phyloP scores from a whole-genome alignment of 2,888 invertebrate genomes.

The Theodoxus fluviatilis region DNA sequence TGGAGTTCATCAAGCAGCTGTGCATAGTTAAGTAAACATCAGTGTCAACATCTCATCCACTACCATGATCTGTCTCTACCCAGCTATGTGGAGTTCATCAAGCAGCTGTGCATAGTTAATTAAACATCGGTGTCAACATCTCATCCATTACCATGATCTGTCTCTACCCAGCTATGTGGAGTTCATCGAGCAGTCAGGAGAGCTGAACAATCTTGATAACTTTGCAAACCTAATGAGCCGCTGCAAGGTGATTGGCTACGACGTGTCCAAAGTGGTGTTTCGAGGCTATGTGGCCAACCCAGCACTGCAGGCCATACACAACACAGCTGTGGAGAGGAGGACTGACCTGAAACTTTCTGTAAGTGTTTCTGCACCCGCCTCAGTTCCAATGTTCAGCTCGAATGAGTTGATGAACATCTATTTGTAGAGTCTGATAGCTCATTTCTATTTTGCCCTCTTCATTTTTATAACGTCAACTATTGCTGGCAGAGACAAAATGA shows the following conservation, averaged over 20 bases:
- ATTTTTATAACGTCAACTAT: neutral
- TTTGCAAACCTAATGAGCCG: constrained; percentile 55
- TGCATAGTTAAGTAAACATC: too few relatives aligned
- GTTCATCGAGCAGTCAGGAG: constrained; percentile 57
- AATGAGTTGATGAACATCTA: too few relatives aligned
- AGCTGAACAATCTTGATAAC: constrained; percentile 51
- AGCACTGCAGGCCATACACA: constrained; percentile 57
- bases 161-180: constrained; percentile 52
- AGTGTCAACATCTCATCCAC: too few relatives aligned
- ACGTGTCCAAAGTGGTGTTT: constrained; percentile 59
- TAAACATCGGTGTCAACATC: too few relatives aligned
- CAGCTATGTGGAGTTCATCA: constrained; percentile 61
- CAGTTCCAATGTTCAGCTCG: neutral
- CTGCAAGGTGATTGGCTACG: constrained; percentile 54
- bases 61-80: too few relatives aligned
- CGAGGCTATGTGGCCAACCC: constrained; percentile 59
- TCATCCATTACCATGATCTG: neutral
- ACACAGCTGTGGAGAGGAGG: constrained; percentile 53
- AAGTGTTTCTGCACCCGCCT: constrained; percentile 14
- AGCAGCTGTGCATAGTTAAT: too few relatives aligned
- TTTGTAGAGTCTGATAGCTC: too few relatives aligned
- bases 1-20: too few relatives aligned
- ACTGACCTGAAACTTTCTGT: constrained; percentile 57
- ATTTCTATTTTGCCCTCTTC: neutral
- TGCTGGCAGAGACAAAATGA: neutral